These are phyloP conservation scores for Grapholita molesta DNA, from an alignment of 1,140 invertebrate species.

Conservation along the genomic window DNA sequence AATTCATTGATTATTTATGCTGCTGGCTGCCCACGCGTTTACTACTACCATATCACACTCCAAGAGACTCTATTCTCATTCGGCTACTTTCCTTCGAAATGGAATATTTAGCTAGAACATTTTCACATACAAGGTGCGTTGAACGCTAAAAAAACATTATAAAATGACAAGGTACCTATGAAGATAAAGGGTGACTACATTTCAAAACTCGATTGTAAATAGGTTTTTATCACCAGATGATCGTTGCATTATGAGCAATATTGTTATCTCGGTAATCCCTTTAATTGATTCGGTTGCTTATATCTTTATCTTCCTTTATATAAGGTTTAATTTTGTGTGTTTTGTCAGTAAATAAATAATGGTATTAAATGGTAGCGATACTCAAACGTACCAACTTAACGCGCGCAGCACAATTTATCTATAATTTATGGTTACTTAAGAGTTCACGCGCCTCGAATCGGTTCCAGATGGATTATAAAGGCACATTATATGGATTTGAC, in stretches of 20 bases:
- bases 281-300: background rate
- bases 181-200: background rate
- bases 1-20: background rate
- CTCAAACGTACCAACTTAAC: constrained; percentile 37
- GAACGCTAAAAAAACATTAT: background rate
- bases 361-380: constrained; percentile 41
- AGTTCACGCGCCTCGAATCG: constrained; percentile 41
- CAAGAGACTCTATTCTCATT: background rate
- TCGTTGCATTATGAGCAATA: constrained; percentile 14
- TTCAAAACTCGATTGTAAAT: constrained; percentile 7
- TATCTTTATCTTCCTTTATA: background rate
- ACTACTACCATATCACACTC: constrained; percentile 1
- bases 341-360: background rate
- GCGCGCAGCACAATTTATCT: constrained; percentile 38
- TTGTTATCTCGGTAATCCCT: constrained; percentile 4
- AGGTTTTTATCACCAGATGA: constrained; percentile 17
- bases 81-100: background rate
- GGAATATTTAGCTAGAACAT: constrained; percentile 11
- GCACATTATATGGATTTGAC: constrained; percentile 34
- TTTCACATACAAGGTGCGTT: too few relatives aligned
- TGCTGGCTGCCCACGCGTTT: background rate
- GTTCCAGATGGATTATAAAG: constrained; percentile 47
- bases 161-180: background rate
- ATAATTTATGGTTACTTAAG: constrained; percentile 48
- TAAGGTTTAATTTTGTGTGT: background rate